Conservation (phyloP, 2,113 vertebrate species). For the Manacus vitellinus region DNA sequence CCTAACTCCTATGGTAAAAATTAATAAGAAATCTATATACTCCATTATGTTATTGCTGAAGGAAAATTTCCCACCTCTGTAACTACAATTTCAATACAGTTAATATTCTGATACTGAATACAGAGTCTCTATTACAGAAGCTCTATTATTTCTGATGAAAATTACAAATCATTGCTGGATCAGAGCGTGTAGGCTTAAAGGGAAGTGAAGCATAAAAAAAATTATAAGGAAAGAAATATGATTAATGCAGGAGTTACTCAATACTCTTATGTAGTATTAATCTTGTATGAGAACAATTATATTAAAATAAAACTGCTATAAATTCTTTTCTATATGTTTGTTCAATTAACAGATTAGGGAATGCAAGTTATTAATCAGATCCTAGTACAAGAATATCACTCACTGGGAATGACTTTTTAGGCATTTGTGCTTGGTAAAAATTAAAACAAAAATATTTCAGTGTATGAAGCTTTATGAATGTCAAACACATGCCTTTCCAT, state of each 20-base stretch:
- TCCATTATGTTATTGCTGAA: neutral
- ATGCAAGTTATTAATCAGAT: neutral
- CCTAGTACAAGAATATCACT: neutral
- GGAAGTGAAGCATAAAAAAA: neutral
- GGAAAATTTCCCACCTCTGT: neutral
- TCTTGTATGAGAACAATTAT: neutral
- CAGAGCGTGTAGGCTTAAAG: neutral
- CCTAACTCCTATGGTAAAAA: neutral
- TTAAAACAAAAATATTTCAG: neutral
- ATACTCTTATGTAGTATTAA: neutral
- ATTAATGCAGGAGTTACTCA: neutral
- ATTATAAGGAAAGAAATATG: neutral
- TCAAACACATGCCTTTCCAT: neutral
- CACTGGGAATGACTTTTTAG: neutral
- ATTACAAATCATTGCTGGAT: neutral
- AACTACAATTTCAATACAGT: slow-evolving; percentile 8
- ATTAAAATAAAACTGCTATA: neutral
- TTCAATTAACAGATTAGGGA: neutral
- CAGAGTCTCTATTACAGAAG: neutral
- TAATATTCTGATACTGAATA: neutral
- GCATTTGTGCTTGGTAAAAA: neutral
- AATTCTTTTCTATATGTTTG: neutral
- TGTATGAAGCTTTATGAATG: neutral
- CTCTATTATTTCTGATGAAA: neutral
- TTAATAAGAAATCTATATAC: neutral